Conservation (phyloP, 1,140 invertebrate genomes). For the Thereuonema tuberculata region DNA sequence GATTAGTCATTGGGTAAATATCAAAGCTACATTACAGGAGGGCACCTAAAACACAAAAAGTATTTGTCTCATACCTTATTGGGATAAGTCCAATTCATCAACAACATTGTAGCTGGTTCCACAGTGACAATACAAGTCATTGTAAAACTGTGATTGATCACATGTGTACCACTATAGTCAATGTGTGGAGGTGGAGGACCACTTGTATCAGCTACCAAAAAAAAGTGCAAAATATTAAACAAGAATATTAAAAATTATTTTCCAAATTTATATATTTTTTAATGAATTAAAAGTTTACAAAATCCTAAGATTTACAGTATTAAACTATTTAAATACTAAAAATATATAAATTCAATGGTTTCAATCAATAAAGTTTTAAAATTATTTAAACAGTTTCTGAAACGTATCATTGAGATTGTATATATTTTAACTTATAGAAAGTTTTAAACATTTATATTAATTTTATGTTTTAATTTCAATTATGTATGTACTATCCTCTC, state of each 20-base stretch:
- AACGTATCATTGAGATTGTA: no score
- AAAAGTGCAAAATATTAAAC: neutral
- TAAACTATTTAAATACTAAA: neutral
- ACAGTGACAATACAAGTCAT: slow-evolving; percentile 19
- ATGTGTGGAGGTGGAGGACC: slow-evolving; percentile 6
- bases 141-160: slow-evolving; percentile 18
- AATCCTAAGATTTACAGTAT: neutral
- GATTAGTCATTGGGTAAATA: no score
- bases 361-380: no score
- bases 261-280: neutral
- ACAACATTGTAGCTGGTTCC: slow-evolving; percentile 17
- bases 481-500: no score
- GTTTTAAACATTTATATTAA: no score
- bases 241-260: neutral
- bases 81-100: slow-evolving; percentile 19
- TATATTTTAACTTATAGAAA: no score
- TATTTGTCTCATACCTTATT: no score
- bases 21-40: no score
- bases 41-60: no score
- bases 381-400: no score
- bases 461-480: no score
- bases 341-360: no score
- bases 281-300: neutral
- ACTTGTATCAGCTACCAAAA: slow-evolving; percentile 5
- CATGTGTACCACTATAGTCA: slow-evolving; percentile 7